These are phyloP conservation scores for Cenopis cana DNA, from an alignment of 2,888 invertebrate species.

Conservation along the genomic window DNA sequence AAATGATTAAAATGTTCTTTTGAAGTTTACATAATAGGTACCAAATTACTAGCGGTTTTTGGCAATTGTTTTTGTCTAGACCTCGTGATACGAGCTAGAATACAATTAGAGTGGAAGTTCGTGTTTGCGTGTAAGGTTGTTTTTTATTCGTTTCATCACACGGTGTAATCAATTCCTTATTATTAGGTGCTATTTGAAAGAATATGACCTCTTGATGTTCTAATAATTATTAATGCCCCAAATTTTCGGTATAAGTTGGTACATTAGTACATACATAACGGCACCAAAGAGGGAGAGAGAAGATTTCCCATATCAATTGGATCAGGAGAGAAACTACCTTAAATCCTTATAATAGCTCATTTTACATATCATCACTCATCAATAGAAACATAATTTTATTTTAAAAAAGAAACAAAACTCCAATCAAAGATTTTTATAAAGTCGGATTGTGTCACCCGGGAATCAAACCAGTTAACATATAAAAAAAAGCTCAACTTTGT, in stretches of 20 bases:
- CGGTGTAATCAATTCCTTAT: background rate
- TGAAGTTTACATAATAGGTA: conserved; percentile 9
- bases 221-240: background rate
- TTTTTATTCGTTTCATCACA: conserved; percentile 13
- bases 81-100: conserved; percentile 23
- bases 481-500: too few species aligned
- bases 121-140: conserved; percentile 21
- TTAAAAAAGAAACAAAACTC: too few species aligned
- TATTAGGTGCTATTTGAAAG: background rate
- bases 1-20: background rate
- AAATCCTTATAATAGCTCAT: too few species aligned
- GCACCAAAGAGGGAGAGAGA: background rate
- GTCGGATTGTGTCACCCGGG: too few species aligned
- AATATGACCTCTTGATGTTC: background rate
- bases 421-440: too few species aligned
- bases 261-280: too few species aligned
- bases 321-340: too few species aligned
- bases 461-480: too few species aligned
- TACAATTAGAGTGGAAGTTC: conserved; percentile 28
- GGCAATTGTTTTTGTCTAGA: conserved; percentile 17
- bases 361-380: too few species aligned
- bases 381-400: too few species aligned
- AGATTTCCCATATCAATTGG: too few species aligned
- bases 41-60: conserved; percentile 13
- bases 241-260: background rate